phyloP scores from a whole-genome alignment of 2,113 vertebrate genomes.

The Dunckerocampus dactyliophorus region DNA sequence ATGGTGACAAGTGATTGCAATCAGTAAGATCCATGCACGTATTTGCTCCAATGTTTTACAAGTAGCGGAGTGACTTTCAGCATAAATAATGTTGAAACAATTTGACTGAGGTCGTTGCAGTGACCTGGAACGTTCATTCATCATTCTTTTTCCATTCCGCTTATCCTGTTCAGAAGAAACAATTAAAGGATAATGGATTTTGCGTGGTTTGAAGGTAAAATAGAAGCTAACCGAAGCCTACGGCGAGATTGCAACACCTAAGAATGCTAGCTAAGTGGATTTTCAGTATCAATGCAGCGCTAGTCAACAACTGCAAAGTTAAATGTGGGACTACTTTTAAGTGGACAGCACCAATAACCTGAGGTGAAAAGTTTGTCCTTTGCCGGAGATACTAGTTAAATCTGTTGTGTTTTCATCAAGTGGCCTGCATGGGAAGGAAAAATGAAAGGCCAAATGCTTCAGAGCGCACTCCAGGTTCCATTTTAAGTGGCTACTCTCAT shows the following conservation, averaged over 20 bases:
- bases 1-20: conserved; percentile 9
- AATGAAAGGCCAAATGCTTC: conserved; percentile 35
- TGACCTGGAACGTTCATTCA: too few species aligned
- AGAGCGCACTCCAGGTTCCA: conserved; percentile 28
- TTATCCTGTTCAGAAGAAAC: neutral
- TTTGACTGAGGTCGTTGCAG: too few species aligned
- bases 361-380: conserved; percentile 44
- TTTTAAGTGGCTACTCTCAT: conserved; percentile 32
- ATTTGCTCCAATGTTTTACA: conserved; percentile 3
- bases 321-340: neutral
- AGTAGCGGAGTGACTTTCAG: conserved; percentile 2
- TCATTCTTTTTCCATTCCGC: too few species aligned
- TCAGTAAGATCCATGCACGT: too few species aligned
- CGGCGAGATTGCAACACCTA: too few species aligned
- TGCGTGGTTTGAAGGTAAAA: too few species aligned
- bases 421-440: conserved; percentile 33
- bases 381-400: conserved; percentile 38
- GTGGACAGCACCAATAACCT: conserved; percentile 39
- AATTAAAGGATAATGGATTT: neutral
- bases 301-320: conserved; percentile 23
- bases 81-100: neutral
- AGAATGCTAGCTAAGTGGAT: too few species aligned
- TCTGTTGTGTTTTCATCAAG: conserved; percentile 33
- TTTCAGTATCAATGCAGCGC: neutral
- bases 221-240: too few species aligned